A percentile compares a stretch with the other conserved stretches of the same genome.
These are phyloP conservation scores for Megaceryle torquata DNA, from an alignment of 2,113 vertebrate genomes.

Conservation along the genomic window DNA sequence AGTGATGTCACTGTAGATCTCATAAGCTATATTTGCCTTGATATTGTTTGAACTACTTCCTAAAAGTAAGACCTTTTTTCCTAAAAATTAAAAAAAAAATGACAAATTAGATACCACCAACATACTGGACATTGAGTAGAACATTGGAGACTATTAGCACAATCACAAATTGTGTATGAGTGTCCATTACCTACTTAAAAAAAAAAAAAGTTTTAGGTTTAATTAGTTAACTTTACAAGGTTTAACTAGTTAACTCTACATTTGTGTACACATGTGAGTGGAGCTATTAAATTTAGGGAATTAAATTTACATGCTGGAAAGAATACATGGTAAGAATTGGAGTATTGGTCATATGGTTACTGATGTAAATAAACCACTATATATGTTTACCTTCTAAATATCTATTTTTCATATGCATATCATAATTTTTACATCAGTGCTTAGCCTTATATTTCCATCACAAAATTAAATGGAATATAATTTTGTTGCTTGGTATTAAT, in stretches of 20 bases:
- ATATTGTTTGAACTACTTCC: neutral
- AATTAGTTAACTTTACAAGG: neutral
- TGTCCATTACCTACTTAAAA: neutral
- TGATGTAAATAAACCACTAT: neutral
- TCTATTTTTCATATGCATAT: neutral
- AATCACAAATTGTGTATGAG: neutral
- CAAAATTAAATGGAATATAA: neutral
- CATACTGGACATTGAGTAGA: neutral
- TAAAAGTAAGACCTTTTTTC: neutral
- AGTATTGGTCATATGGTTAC: neutral
- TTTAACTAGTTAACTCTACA: neutral
- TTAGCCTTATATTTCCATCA: neutral
- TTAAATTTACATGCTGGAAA: neutral
- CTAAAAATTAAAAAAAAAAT: neutral
- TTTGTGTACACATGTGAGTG: neutral
- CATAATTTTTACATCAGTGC: neutral
- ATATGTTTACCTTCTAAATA: neutral
- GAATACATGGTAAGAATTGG: neutral
- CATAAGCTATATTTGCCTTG: neutral
- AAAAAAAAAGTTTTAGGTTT: neutral
- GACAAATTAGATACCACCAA: neutral
- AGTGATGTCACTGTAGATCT: neutral
- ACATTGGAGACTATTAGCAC: neutral
- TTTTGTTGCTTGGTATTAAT: neutral
- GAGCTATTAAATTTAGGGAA: neutral